Conservation (phyloP, 2,797 vertebrate genomes). For the Syngnathus rostellatus region DNA sequence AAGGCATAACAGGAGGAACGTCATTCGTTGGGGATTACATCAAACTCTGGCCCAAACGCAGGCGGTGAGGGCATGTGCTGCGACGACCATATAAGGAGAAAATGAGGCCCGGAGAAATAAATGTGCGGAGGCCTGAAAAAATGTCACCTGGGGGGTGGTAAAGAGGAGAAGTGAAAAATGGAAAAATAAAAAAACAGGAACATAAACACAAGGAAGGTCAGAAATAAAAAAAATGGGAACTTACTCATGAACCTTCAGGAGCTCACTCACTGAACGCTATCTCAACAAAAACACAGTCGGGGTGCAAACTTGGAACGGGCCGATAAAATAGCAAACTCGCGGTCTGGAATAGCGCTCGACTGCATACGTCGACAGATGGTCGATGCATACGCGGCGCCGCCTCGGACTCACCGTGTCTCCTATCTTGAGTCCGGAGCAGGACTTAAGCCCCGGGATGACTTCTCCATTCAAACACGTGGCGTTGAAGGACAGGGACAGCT, state of each 20-base stretch:
- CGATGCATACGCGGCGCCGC: neutral
- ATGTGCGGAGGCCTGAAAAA: constrained; percentile 39
- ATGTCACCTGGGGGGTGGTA: constrained; percentile 55
- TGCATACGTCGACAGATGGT: neutral
- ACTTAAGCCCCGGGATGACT: constrained; percentile 85
- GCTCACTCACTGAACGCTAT: neutral
- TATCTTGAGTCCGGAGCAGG: constrained; percentile 90
- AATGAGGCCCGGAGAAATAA: constrained; percentile 45
- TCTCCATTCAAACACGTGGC: constrained; percentile 89
- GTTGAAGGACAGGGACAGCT: constrained; percentile 88
- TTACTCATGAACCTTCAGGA: neutral
- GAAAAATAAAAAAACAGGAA: constrained; percentile 9
- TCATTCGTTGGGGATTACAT: constrained; percentile 40
- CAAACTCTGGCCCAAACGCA: constrained; percentile 55
- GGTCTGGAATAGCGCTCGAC: neutral
- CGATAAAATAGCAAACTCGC: no score
- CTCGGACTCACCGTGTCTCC: constrained; percentile 85
- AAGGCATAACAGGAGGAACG: constrained; percentile 16
- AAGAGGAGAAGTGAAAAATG: constrained; percentile 24
- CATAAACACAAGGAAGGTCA: constrained; percentile 14
- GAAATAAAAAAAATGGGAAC: constrained; percentile 28
- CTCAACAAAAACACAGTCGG: no score
- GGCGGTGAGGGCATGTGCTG: constrained; percentile 48
- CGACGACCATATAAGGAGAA: constrained; percentile 64
- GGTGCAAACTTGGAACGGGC: no score